phyloP scores from a whole-genome alignment of 2,888 invertebrate genomes.

The Lamellibrachia satsuma region DNA sequence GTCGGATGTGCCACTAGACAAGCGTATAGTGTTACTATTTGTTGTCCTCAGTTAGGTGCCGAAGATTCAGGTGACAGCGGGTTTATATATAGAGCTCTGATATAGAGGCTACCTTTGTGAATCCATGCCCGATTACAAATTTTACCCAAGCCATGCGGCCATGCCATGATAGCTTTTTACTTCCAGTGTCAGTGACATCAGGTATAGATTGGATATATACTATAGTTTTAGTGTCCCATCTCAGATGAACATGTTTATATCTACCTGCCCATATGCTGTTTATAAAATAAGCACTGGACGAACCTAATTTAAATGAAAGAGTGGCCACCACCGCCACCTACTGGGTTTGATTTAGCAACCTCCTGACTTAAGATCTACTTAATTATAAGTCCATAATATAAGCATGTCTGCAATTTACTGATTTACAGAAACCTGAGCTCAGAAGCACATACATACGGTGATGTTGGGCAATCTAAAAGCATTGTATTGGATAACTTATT shows the following conservation, averaged over 20 bases:
- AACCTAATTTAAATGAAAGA: neutral
- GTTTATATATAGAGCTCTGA: neutral
- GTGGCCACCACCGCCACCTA: neutral
- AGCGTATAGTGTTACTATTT: neutral
- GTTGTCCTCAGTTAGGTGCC: neutral
- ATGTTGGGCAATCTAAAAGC: too few species aligned
- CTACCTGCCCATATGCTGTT: neutral
- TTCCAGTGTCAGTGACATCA: too few species aligned
- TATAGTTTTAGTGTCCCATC: too few species aligned
- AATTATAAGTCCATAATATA: neutral
- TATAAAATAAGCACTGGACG: neutral
- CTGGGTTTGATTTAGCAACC: neutral
- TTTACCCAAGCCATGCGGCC: neutral
- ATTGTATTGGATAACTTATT: too few species aligned
- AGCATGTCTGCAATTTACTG: neutral
- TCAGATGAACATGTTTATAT: too few species aligned
- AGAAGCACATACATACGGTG: too few species aligned
- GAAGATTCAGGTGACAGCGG: neutral
- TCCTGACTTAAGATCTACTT: neutral
- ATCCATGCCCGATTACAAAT: neutral
- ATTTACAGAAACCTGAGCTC: too few species aligned
- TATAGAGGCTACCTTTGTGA: neutral
- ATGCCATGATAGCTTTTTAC: neutral
- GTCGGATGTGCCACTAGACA: neutral
- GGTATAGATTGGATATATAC: too few species aligned